Evolutionary conservation across 2,888 invertebrate genomes (phyloP).

Genomic region (Mellilla xanthometata): DNA sequence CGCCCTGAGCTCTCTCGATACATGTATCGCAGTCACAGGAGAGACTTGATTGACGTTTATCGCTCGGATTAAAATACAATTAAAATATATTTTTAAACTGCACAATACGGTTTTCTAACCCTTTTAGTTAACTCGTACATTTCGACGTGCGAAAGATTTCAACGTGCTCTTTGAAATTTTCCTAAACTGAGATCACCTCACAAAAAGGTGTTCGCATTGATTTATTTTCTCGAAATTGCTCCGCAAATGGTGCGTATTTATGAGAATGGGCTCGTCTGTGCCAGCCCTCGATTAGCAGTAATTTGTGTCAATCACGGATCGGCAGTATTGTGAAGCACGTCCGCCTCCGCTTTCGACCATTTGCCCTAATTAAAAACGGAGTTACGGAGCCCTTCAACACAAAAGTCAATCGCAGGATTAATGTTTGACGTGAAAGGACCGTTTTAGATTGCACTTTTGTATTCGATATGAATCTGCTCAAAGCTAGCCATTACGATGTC

Average conservation of each 20-base stretch:
- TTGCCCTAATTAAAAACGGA: conserved; percentile 76
- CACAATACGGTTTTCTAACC: conserved; percentile 46
- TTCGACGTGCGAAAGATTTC: conserved; percentile 19
- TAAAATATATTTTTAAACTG: conserved; percentile 75
- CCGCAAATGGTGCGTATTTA: conserved; percentile 40
- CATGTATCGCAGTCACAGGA: conserved; percentile 70
- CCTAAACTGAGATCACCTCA: background rate
- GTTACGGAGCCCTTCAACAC: conserved; percentile 64
- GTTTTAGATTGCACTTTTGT: conserved; percentile 58
- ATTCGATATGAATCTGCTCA: conserved; percentile 35
- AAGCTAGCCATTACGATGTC: conserved; percentile 36
- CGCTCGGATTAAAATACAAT: conserved; percentile 81
- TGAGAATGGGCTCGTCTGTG: conserved; percentile 50
- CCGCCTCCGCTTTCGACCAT: conserved; percentile 63
- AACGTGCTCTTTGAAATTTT: conserved; percentile 14
- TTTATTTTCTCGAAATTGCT: conserved; percentile 29
- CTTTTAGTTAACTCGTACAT: no score
- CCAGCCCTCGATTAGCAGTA: conserved; percentile 75
- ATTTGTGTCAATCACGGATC: conserved; percentile 80
- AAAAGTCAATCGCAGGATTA: conserved; percentile 80
- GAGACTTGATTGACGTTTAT: conserved; percentile 80
- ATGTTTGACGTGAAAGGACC: conserved; percentile 68
- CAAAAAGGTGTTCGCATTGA: background rate
- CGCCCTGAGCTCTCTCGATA: conserved; percentile 64
- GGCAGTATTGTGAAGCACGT: conserved; percentile 63